Evolutionary conservation across 2,113 vertebrate species (phyloP).

Genomic region (Alethe diademata): DNA sequence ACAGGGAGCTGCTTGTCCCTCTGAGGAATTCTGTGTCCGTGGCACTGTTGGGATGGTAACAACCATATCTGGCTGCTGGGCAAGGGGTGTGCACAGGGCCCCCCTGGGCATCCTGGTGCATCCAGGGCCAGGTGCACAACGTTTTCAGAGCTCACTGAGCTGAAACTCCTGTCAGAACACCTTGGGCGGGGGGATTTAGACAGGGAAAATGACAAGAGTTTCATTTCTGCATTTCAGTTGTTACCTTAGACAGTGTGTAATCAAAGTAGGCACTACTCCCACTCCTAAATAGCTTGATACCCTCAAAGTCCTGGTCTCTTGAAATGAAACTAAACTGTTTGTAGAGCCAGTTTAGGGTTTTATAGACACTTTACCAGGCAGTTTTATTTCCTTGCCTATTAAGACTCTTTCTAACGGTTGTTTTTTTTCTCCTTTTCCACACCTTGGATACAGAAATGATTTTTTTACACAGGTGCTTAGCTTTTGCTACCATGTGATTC

Average conservation of each 20-base stretch:
- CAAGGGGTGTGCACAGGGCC: background rate
- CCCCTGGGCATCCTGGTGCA: background rate
- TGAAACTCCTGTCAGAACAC: background rate
- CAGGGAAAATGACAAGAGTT: background rate
- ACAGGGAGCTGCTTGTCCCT: background rate
- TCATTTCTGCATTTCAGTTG: constrained; percentile 45
- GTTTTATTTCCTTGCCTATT: constrained; percentile 20
- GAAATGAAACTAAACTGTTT: constrained; percentile 45
- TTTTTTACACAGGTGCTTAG: constrained; percentile 55
- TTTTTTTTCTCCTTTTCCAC: background rate
- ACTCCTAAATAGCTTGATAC: background rate
- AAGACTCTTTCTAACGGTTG: background rate
- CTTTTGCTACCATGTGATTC: constrained; percentile 49
- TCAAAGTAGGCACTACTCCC: background rate
- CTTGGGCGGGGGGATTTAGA: background rate
- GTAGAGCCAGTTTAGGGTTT: constrained; percentile 50
- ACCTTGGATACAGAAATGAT: constrained; percentile 8
- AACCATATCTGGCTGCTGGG: background rate
- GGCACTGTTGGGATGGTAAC: background rate
- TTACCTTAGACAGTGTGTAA: background rate
- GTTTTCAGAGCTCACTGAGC: background rate
- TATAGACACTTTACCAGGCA: constrained; percentile 28
- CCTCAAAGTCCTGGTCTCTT: constrained; percentile 29
- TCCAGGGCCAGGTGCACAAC: background rate
- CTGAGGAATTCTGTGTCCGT: background rate